Evolutionary conservation across 2,888 invertebrate genomes (phyloP).

Genomic region (Pantelozetes paolii): DNA sequence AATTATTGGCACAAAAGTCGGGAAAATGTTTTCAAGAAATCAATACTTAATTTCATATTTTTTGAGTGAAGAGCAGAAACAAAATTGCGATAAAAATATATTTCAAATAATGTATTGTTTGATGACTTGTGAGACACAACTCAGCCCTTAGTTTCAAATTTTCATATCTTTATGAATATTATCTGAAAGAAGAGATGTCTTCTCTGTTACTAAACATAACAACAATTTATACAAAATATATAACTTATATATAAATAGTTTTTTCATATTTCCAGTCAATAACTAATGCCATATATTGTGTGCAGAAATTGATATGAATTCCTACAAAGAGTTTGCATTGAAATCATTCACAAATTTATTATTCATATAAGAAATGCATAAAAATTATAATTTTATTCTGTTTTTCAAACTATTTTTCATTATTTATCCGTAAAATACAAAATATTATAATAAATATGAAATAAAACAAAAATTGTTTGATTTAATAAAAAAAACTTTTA

Average conservation of each 20-base stretch:
- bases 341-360: no score
- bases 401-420: no score
- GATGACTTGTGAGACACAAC: conserved; percentile 12
- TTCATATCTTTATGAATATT: not conserved
- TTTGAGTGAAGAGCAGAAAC: not conserved
- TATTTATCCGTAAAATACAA: no score
- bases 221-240: conserved; percentile 1
- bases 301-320: no score
- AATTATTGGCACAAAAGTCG: not conserved
- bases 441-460: no score
- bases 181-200: conserved; percentile 9
- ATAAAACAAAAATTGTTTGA: no score
- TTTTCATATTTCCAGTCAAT: no score
- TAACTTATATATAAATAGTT: conserved; percentile 7
- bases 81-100: not conserved
- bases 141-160: conserved; percentile 3
- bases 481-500: no score
- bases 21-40: not conserved
- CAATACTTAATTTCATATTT: conserved; percentile 5
- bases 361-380: no score
- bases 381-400: no score
- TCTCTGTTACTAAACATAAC: not conserved
- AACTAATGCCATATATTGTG: no score
- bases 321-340: no score
- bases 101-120: not conserved